A percentile compares a stretch with the other conserved stretches of the same genome.
Evolutionary conservation across 2,113 vertebrate species (phyloP).

Genomic region (Bungarus multicinctus): DNA sequence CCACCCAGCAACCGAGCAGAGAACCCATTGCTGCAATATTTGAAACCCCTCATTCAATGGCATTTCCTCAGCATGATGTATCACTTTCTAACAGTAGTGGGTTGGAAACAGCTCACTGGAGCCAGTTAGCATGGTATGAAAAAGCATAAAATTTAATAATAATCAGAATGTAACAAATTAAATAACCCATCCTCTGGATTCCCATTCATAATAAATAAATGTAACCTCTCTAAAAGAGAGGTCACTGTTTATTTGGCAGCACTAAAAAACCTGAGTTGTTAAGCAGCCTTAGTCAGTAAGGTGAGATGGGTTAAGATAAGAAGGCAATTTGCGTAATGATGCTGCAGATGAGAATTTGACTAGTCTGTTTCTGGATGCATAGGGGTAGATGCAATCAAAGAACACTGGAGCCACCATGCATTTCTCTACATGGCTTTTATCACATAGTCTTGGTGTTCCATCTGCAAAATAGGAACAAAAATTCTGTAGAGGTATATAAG

Average conservation of each 20-base stretch:
- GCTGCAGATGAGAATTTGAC: neutral
- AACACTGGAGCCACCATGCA: neutral
- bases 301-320: neutral
- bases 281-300: conserved; percentile 16
- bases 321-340: neutral
- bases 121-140: conserved; percentile 32
- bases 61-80: neutral
- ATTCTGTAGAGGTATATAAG: neutral
- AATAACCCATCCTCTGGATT: conserved; percentile 45
- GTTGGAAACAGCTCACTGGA: conserved; percentile 47
- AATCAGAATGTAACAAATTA: conserved; percentile 45
- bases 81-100: conserved; percentile 38
- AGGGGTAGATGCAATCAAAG: neutral
- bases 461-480: neutral
- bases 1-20: too few relatives aligned
- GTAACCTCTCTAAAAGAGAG: neutral
- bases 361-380: neutral
- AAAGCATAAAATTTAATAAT: conserved; percentile 58
- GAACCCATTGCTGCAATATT: too few relatives aligned
- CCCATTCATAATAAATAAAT: conserved; percentile 46
- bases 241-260: conserved; percentile 10
- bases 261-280: conserved; percentile 12
- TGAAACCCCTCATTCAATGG: neutral
- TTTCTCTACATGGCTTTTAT: neutral
- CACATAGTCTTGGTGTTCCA: neutral